Evolutionary conservation across 2,113 vertebrate species (phyloP).

Genomic region (Heterocephalus glaber): DNA sequence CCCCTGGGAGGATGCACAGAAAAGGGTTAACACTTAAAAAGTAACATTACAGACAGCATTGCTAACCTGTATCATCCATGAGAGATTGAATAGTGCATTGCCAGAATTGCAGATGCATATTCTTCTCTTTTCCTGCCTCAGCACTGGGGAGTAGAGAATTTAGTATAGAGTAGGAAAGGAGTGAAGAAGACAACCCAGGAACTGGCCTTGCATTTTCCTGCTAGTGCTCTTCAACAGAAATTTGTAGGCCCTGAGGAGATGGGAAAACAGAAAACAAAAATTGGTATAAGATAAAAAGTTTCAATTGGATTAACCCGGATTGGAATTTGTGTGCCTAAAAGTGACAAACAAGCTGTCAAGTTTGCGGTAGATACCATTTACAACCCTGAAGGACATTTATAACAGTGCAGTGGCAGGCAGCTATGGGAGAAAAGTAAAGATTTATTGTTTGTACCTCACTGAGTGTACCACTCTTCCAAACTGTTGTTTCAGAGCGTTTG

Average conservation of each 20-base stretch:
- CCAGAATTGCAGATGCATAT: not conserved
- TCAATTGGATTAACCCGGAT: not conserved
- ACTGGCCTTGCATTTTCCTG: rapidly evolving
- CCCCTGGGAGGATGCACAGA: not conserved
- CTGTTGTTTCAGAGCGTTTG: not conserved
- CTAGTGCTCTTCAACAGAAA: not conserved
- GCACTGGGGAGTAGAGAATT: not conserved
- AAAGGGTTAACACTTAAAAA: not conserved
- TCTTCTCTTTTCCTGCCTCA: not conserved
- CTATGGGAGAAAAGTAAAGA: not conserved
- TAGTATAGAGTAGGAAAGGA: not conserved
- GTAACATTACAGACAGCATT: not conserved
- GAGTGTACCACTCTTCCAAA: not conserved
- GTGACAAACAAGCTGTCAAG: not conserved
- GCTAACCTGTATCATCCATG: not conserved
- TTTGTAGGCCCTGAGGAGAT: not conserved
- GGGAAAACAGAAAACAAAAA: not conserved
- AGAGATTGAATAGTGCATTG: not conserved
- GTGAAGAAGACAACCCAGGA: not conserved
- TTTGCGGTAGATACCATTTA: not conserved
- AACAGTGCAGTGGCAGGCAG: not conserved
- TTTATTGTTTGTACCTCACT: conserved; percentile 14
- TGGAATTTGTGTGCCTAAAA: not conserved
- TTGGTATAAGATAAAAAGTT: not conserved
- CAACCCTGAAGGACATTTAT: conserved; percentile 26